Evolutionary conservation across 2,888 invertebrate genomes (phyloP), one percentile per base, ranked within the genome.

Genomic region (Atethmia centrago): DNA sequence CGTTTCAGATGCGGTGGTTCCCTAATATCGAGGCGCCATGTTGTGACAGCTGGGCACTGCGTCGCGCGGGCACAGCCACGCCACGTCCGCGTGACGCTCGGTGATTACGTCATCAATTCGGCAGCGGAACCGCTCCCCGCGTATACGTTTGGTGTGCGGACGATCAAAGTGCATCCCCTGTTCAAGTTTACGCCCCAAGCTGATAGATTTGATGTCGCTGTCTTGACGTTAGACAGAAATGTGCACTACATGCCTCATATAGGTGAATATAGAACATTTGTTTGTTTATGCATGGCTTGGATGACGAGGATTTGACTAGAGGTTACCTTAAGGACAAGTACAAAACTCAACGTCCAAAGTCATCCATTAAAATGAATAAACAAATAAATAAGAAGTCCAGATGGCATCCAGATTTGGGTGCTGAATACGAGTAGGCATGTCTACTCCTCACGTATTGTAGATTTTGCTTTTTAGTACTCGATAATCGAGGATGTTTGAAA

Each of bases 31-130:
- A 97, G 98, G 42, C 97, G 98, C 73, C 99, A 99, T 94, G 99
- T 99, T 16, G 98, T 99, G 71, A 99, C 99, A 4, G 99, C 99
- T 8, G 99, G 99, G 0, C 99, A 99, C 93, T 99, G 99, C 93
- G 99, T 99, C 42, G 99, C 99, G 67, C 97, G 99, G 87, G 98
- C 99, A 63, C 98, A 98, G 78, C 98, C 99, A 0, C 97, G 98
- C 70, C 99, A 99, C 95, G 99, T 99, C 14, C 98, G 99, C 87
- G 99, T 99, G 69, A 99, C 99, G 0, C 96, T 98, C 0, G 98
- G 99, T 3, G 99, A 99, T 93, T 99, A 99, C 95, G 98, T 99
- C 87, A 98, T 99, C 90, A 99, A 99, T 94, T 99, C 99, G 0
- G 99, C 99, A 0, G 98, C 98, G 8, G 99, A 99, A 91, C 98